Percentiles rank a stretch among this genome's conserved stretches.
Evolutionary conservation across 2,113 vertebrate genomes (phyloP).

Genomic region (Agapornis roseicollis): DNA sequence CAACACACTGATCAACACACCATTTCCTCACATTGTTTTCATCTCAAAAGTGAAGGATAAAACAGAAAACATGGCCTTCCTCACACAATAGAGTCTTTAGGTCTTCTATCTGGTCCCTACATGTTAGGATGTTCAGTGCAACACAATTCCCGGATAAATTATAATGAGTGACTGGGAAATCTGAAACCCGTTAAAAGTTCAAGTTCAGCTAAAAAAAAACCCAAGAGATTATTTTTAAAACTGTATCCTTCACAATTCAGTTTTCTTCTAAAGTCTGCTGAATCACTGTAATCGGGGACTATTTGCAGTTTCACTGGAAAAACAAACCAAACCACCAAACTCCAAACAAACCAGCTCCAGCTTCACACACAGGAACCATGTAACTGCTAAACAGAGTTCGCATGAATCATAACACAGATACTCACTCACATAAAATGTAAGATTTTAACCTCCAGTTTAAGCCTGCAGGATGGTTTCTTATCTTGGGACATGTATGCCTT

Average conservation of each 20-base stretch:
- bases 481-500: background rate
- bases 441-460: background rate
- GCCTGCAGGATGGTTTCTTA: background rate
- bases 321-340: background rate
- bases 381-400: background rate
- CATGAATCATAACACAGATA: background rate
- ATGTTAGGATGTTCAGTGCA: background rate
- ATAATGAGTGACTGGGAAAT: slow-evolving; percentile 13
- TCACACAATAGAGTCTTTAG: slow-evolving; percentile 19
- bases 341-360: background rate
- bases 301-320: background rate
- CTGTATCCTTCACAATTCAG: background rate
- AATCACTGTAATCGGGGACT: background rate
- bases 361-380: accelerated
- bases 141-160: slow-evolving; percentile 61
- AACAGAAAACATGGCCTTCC: slow-evolving; percentile 36
- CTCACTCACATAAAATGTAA: background rate
- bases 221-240: slow-evolving; percentile 27
- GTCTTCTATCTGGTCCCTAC: slow-evolving; percentile 47
- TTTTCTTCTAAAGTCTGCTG: background rate
- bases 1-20: slow-evolving; percentile 6
- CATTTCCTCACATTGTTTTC: slow-evolving; percentile 57
- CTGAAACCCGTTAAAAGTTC: background rate
- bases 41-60: slow-evolving; percentile 30
- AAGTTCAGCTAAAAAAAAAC: slow-evolving; percentile 13